Base-by-base conservation (phyloP, 2,113 vertebrate species). In the Noturus placidus region DNA sequence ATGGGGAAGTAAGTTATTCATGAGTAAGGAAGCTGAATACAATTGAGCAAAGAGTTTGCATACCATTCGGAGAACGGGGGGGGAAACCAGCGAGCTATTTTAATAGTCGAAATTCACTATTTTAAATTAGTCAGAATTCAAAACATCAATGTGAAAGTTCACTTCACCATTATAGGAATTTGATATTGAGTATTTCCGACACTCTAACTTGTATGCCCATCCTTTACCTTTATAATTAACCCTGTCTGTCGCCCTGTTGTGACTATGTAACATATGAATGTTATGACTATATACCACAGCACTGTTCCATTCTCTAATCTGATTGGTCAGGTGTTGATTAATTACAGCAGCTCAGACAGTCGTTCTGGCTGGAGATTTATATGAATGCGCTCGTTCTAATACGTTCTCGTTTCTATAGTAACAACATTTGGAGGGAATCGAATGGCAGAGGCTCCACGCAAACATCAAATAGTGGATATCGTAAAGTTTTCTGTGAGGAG, bases 31-130 rank as follows among this genome's bases (percentile, higher is more conserved):
- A 80, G 78, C 52, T 57, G 52, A 80, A 79, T 54, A 35, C 76
- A 54, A n/a, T 54, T 79, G 76, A 79, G 50, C 74, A 50, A 77
- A n/a, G 42, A 19, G 42, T 57, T 80, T 80, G 54, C 78, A 57
- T 57, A 57, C 52, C 30, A 42, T 57, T 80, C 57, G 4, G 50
- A 30, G 76, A 76, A 77, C 42, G 3, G 15, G n/a, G n/a, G n/a
- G n/a, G n/a, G 42, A 22, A 57, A 80, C 17, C 19, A 14, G 20
- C 30, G 25, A 13, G 3, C 0, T 22, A 20, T 20, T 56, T 54
- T 30, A 80, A 80, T 33, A 79, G 8, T 56, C n/a, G 33, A 9
- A 17, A 54, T 19, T 20, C 17, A 19, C 17, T 19, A 19, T 19
- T 56, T 54, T n/a, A 56, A 79, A 30, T 56, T 54, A 79, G 3